Conservation (phyloP, 2,797 vertebrate species). For the Scolopax rusticola region DNA sequence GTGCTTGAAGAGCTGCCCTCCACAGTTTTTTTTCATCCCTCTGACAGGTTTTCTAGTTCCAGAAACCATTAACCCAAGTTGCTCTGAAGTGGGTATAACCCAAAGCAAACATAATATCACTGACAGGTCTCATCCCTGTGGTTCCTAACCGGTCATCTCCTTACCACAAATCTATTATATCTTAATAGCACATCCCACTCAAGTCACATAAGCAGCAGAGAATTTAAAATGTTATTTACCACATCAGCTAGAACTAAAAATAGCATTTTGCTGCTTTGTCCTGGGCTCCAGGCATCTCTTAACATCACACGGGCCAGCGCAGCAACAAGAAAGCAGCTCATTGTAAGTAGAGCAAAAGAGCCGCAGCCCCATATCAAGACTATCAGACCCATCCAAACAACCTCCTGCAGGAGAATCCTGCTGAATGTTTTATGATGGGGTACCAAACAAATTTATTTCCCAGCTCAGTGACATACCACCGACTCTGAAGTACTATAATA, state of each 20-base stretch:
- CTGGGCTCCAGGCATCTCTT: background rate
- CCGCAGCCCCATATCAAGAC: background rate
- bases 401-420: background rate
- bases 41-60: background rate
- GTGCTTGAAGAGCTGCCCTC: background rate
- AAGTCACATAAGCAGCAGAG: background rate
- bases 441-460: slow-evolving; percentile 6
- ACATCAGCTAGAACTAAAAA: background rate
- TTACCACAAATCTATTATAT: background rate
- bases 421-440: background rate
- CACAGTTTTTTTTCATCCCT: background rate
- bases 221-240: background rate
- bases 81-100: background rate
- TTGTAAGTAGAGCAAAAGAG: background rate
- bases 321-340: background rate
- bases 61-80: background rate
- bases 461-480: background rate
- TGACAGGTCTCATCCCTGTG: background rate
- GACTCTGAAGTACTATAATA: background rate
- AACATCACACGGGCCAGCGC: background rate
- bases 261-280: background rate
- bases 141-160: background rate
- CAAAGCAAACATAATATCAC: background rate
- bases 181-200: background rate
- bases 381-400: background rate